Conservation (phyloP, 2,113 vertebrate genomes). For the Marmota monax region DNA sequence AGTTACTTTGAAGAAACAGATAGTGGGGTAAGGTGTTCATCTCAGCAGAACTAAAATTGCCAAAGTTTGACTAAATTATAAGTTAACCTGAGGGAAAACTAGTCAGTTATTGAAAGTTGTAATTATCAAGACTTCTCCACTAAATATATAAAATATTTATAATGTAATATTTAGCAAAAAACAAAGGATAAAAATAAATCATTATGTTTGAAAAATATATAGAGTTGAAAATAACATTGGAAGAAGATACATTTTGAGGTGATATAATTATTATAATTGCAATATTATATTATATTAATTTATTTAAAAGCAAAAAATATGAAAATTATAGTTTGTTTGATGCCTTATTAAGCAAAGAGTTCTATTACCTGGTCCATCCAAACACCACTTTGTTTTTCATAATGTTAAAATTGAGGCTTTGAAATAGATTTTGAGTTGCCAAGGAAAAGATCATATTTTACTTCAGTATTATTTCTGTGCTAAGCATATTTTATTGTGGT, state of each 20-base stretch:
- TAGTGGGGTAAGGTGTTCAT: not conserved
- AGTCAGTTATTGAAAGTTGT: not conserved
- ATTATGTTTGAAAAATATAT: not conserved
- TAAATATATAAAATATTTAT: constrained; percentile 1
- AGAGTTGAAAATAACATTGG: not conserved
- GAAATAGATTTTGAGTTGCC: constrained; percentile 6
- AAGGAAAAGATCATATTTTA: constrained; percentile 45
- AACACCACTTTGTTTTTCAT: not conserved
- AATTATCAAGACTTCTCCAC: not conserved
- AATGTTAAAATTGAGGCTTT: not conserved
- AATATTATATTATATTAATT: not conserved
- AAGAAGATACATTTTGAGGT: constrained; percentile 18
- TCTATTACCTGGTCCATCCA: not conserved
- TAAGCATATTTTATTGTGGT: constrained; percentile 64
- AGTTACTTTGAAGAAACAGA: not conserved
- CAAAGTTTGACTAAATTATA: not conserved
- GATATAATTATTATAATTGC: not conserved
- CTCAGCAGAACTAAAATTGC: not conserved
- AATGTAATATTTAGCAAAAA: not conserved
- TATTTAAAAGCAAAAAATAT: not conserved
- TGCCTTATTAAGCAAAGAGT: not conserved
- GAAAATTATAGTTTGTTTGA: constrained; percentile 8
- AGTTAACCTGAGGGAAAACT: not conserved
- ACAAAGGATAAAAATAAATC: not conserved
- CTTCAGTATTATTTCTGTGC: constrained; percentile 36